A percentile compares a stretch with the other conserved stretches of the same genome.
Conservation (phyloP, 2,888 invertebrate genomes). For the Stenotaenia linearis region DNA sequence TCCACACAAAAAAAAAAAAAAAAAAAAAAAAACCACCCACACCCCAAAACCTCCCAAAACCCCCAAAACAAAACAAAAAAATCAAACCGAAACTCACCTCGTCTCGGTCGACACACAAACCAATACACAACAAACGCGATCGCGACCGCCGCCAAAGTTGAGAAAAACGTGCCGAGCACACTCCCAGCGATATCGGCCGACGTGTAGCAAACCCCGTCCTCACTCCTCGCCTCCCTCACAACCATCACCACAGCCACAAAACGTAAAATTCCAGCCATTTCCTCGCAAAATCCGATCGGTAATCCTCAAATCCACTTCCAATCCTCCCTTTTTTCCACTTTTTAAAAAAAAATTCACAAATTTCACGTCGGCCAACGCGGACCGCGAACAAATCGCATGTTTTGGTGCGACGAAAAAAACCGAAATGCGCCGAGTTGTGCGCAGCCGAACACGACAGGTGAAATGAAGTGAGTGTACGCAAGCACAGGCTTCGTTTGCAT, state of each 20-base stretch:
- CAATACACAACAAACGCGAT: conserved; percentile 42
- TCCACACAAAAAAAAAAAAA: background rate
- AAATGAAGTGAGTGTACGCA: background rate
- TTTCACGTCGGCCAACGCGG: background rate
- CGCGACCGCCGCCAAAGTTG: conserved; percentile 58
- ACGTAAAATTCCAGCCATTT: background rate
- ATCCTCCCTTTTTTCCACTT: background rate
- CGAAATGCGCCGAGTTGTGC: background rate
- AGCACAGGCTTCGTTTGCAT: background rate
- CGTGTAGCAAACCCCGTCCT: conserved; percentile 54
- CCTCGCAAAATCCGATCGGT: background rate
- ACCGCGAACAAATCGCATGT: background rate
- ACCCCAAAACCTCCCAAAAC: background rate
- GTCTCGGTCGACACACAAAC: conserved; percentile 32
- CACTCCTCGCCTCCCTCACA: background rate
- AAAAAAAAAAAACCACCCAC: background rate
- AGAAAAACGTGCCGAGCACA: conserved; percentile 64
- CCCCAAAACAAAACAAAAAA: conserved; percentile 24
- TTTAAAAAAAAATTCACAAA: background rate
- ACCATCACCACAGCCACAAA: background rate
- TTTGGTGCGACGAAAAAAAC: background rate
- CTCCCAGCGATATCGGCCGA: conserved; percentile 65
- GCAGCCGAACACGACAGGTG: background rate
- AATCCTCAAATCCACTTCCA: no score
- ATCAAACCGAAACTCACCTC: conserved; percentile 32